Percentiles rank a stretch among this genome's conserved stretches.
These are phyloP conservation scores for Periphyllus acericola DNA, from an alignment of 2,888 invertebrate species.

Conservation along the genomic window DNA sequence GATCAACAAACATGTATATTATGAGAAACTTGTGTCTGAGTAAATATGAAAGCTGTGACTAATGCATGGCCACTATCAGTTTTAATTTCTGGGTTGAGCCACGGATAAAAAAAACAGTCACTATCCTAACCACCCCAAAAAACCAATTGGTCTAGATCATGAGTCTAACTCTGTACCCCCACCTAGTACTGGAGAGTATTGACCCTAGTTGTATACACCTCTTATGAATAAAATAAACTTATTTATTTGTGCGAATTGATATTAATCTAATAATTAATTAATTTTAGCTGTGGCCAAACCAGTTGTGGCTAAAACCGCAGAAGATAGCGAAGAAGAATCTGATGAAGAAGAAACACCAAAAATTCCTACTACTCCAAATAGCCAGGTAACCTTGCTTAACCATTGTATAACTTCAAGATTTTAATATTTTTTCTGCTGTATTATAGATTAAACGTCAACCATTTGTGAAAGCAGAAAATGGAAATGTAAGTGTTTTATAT, in stretches of 20 bases:
- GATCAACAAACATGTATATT: no score
- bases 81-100: no score
- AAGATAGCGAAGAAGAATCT: slow-evolving; percentile 60
- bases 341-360: slow-evolving; percentile 40
- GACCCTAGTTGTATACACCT: no score
- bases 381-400: neutral
- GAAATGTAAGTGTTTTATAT: slow-evolving; percentile 39
- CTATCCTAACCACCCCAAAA: no score
- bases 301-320: slow-evolving; percentile 20
- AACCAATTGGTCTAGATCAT: no score
- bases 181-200: no score
- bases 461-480: slow-evolving; percentile 54
- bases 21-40: no score
- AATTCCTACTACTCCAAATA: slow-evolving; percentile 31
- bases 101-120: no score
- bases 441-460: slow-evolving; percentile 44
- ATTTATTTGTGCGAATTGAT: neutral
- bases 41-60: no score
- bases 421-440: neutral
- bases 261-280: neutral
- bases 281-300: slow-evolving; percentile 42
- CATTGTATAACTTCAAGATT: neutral
- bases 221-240: no score
- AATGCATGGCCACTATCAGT: no score
- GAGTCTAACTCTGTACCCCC: no score